Conservation (phyloP, 2,888 invertebrate species). For the Scaptomyza reducta region DNA sequence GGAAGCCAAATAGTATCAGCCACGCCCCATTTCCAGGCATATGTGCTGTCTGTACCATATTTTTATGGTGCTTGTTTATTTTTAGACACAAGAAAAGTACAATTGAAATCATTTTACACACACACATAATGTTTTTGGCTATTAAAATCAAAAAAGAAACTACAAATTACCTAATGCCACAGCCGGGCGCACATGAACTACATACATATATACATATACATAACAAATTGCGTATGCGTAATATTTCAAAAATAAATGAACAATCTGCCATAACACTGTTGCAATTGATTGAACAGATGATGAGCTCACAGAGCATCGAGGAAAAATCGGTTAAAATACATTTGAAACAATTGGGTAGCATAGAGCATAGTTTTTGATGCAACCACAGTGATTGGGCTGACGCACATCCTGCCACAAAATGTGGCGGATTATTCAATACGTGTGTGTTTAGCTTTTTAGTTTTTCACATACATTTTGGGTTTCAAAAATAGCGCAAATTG, state of each 20-base stretch:
- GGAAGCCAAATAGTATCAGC: slow-evolving; percentile 18
- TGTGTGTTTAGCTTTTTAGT: slow-evolving; percentile 27
- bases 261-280: slow-evolving; percentile 54
- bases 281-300: slow-evolving; percentile 49
- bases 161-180: slow-evolving; percentile 71
- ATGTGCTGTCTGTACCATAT: slow-evolving; percentile 8
- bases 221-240: slow-evolving; percentile 70
- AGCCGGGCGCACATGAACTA: slow-evolving; percentile 36
- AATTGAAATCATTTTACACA: slow-evolving; percentile 75
- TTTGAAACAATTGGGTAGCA: slow-evolving; percentile 73
- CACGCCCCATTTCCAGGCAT: slow-evolving; percentile 53
- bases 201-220: neutral
- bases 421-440: slow-evolving; percentile 61
- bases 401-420: slow-evolving; percentile 68
- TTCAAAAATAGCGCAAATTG: slow-evolving; percentile 72
- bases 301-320: neutral
- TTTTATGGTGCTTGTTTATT: slow-evolving; percentile 37
- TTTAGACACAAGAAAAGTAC: slow-evolving; percentile 53
- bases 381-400: slow-evolving; percentile 55
- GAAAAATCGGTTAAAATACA: slow-evolving; percentile 43
- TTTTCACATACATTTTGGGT: slow-evolving; percentile 38
- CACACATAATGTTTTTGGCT: slow-evolving; percentile 38
- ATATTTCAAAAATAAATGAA: slow-evolving; percentile 73
- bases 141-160: slow-evolving; percentile 47
- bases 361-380: slow-evolving; percentile 15